Conservation (phyloP, 2,797 vertebrate genomes). For the Pangasius sanitwongsei region DNA sequence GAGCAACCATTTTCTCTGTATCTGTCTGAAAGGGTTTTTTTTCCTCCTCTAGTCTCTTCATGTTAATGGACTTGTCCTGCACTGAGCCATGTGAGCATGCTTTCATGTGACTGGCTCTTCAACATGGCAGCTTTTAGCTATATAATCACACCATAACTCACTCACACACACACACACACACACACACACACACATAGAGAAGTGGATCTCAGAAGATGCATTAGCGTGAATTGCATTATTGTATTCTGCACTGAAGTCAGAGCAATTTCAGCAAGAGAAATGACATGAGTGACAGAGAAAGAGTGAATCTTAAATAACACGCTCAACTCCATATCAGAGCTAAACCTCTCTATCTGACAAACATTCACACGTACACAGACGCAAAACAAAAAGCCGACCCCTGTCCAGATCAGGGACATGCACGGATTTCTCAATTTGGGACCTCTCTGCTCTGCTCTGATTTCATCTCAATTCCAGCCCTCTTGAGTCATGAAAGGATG, state of each 20-base stretch:
- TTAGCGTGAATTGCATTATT: constrained; percentile 35
- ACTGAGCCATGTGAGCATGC: constrained; percentile 66
- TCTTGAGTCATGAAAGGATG: not conserved
- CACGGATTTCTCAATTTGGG: constrained; percentile 16
- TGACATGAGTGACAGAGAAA: constrained; percentile 14
- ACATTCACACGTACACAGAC: not conserved
- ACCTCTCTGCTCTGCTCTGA: constrained; percentile 1
- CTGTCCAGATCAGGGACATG: constrained; percentile 19
- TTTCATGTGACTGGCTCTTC: constrained; percentile 63
- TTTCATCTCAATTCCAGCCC: constrained; percentile 28
- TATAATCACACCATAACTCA: constrained; percentile 79
- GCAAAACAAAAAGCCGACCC: not conserved
- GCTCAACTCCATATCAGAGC: not conserved
- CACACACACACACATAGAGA: constrained; percentile 24
- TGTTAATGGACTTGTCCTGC: constrained; percentile 56
- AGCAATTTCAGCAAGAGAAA: constrained; percentile 23
- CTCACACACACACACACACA: constrained; percentile 43
- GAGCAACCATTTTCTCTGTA: constrained; percentile 27
- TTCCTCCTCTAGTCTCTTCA: constrained; percentile 28
- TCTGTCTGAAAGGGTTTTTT: constrained; percentile 45
- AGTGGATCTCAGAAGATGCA: not conserved
- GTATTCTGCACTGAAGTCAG: constrained; percentile 24
- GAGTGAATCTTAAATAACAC: constrained; percentile 23
- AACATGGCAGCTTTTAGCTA: constrained; percentile 53
- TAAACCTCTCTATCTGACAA: constrained; percentile 15